These are phyloP conservation scores for Tribolium castaneum DNA, from an alignment of 1,140 invertebrate species.

Conservation along the genomic window DNA sequence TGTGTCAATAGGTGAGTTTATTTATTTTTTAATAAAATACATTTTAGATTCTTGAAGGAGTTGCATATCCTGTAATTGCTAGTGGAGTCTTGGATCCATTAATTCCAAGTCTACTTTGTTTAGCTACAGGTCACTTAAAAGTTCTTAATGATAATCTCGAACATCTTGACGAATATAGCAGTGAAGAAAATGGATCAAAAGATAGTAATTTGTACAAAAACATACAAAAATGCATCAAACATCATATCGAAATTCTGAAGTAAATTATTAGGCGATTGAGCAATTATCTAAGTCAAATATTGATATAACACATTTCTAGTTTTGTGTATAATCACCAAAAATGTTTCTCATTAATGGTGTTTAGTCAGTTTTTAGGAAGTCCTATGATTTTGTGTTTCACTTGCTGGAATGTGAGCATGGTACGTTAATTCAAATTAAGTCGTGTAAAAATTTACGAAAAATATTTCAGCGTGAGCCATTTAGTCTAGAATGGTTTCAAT, in stretches of 20 bases:
- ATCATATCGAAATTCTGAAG: background rate
- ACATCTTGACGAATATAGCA: conserved; percentile 21
- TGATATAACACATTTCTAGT: background rate
- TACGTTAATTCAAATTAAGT: conserved; percentile 39
- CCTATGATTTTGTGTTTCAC: background rate
- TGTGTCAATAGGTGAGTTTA: background rate
- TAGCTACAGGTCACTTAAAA: conserved; percentile 50
- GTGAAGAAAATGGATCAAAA: background rate
- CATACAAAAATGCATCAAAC: background rate
- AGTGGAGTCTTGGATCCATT: background rate
- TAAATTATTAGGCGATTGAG: background rate
- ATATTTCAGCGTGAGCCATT: background rate
- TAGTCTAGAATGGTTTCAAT: background rate
- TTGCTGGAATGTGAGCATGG: background rate
- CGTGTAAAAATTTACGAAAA: background rate
- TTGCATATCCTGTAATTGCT: background rate
- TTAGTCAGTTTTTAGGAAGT: background rate
- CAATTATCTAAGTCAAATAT: too few species aligned
- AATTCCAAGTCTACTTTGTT: background rate
- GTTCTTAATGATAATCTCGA: conserved; percentile 54
- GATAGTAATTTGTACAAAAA: background rate
- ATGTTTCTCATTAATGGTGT: background rate
- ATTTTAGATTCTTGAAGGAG: background rate
- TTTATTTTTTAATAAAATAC: too few species aligned
- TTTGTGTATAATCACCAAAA: background rate